Evolutionary conservation across 2,113 vertebrate genomes (phyloP).

Genomic region (Capra hircus): DNA sequence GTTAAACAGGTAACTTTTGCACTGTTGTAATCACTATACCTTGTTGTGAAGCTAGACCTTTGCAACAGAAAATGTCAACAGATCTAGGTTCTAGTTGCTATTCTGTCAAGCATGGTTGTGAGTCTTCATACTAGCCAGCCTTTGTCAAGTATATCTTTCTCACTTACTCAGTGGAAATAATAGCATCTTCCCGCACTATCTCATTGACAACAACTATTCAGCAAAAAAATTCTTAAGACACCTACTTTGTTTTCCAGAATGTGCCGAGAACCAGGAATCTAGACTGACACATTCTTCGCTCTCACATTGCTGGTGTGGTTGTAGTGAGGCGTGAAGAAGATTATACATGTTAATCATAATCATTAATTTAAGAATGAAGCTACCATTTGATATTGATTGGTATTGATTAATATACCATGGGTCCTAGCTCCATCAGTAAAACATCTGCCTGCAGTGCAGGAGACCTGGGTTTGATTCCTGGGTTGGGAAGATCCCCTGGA

Average conservation of each 20-base stretch:
- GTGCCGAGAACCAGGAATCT: not conserved
- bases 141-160: not conserved
- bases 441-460: not conserved
- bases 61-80: not conserved
- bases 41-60: not conserved
- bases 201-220: not conserved
- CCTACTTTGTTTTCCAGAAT: not conserved
- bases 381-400: not conserved
- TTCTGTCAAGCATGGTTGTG: not conserved
- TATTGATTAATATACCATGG: not conserved
- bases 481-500: not conserved
- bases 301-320: not conserved
- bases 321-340: not conserved
- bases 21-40: not conserved
- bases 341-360: not conserved
- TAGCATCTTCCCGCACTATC: not conserved
- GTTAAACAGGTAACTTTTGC: slow-evolving; percentile 87
- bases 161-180: not conserved
- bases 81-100: not conserved
- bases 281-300: not conserved
- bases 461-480: not conserved
- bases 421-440: rapidly evolving
- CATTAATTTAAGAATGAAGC: not conserved
- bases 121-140: not conserved
- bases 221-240: not conserved